Evolutionary conservation across 2,113 vertebrate genomes (phyloP).

Genomic region (Cercopithecus mona): DNA sequence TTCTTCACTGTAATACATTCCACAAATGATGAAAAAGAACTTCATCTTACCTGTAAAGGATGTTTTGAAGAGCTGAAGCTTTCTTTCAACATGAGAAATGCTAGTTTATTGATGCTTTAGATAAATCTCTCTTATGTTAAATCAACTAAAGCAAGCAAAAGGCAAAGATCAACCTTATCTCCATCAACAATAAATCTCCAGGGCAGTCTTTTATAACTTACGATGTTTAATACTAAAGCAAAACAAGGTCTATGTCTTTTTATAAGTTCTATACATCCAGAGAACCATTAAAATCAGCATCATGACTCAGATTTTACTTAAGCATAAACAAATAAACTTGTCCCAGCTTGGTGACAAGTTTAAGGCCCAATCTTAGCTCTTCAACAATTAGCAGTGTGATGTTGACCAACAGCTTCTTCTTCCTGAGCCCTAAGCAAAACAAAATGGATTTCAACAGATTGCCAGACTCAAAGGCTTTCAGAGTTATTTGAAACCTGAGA

Average conservation of each 20-base stretch:
- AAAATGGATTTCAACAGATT: not conserved
- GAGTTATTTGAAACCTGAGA: not conserved
- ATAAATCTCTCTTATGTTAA: not conserved
- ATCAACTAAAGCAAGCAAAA: slow-evolving; percentile 2
- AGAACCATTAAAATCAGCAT: not conserved
- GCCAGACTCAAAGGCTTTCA: not conserved
- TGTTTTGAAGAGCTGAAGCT: slow-evolving; percentile 6
- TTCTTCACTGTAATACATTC: not conserved
- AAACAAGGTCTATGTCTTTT: not conserved
- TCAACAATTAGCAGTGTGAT: not conserved
- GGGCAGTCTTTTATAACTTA: not conserved
- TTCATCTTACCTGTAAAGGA: slow-evolving; percentile 9
- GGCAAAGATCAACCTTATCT: slow-evolving; percentile 11
- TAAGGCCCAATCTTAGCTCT: not conserved
- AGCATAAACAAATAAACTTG: not conserved
- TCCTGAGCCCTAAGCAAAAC: not conserved
- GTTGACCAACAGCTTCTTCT: not conserved
- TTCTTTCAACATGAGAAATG: slow-evolving; percentile 38
- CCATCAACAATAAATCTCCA: not conserved
- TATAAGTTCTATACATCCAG: not conserved
- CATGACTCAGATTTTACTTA: not conserved
- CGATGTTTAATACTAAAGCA: slow-evolving; percentile 12
- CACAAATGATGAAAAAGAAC: slow-evolving; percentile 7
- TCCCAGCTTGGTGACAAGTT: not conserved
- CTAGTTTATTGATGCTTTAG: not conserved